Evolutionary conservation across 2,113 vertebrate genomes (phyloP).

Genomic region (Dendrocopos noguchii): DNA sequence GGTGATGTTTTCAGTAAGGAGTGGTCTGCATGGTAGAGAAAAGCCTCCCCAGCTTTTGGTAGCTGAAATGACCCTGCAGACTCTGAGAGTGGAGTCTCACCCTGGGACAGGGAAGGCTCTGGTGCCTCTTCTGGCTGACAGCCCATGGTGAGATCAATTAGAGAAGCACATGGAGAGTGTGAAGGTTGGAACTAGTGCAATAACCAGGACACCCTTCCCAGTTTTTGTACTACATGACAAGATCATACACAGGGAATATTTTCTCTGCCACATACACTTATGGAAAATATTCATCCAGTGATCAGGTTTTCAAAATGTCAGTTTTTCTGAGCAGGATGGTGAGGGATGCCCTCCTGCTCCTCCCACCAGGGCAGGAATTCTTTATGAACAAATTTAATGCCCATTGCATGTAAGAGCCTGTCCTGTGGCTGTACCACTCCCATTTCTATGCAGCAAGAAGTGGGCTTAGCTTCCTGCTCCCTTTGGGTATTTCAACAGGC

Average conservation of each 20-base stretch:
- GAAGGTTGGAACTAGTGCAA: not conserved
- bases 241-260: not conserved
- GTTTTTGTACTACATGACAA: accelerated
- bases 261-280: not conserved
- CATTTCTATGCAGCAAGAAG: not conserved
- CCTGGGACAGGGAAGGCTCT: not conserved
- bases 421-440: not conserved
- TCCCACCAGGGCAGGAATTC: not conserved
- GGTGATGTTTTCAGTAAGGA: not conserved
- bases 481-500: not conserved
- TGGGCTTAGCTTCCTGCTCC: not conserved
- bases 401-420: not conserved
- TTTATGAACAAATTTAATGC: not conserved
- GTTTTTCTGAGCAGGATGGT: not conserved
- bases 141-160: not conserved
- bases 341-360: not conserved
- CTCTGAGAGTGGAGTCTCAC: not conserved
- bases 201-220: not conserved
- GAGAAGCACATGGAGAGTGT: not conserved
- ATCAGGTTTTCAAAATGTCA: not conserved
- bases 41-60: not conserved
- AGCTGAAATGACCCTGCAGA: not conserved
- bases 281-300: not conserved
- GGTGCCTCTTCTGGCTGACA: not conserved
- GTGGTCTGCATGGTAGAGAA: not conserved